These are phyloP conservation scores for Pyxicephalus adspersus DNA, from an alignment of 2,113 vertebrate species.

Conservation along the genomic window DNA sequence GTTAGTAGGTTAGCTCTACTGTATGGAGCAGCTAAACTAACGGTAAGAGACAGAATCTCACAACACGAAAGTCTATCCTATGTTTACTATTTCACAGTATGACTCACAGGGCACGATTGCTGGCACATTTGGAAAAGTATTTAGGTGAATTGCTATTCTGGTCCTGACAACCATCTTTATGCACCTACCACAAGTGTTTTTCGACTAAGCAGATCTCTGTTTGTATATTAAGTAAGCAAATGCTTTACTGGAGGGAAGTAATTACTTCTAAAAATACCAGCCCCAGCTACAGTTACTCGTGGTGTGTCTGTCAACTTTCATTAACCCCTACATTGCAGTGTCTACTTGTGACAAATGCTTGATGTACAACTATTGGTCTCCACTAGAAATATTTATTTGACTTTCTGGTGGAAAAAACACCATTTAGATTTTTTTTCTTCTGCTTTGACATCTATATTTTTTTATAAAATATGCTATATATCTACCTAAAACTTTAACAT, in stretches of 20 bases:
- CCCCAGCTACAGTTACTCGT: slow-evolving; percentile 62
- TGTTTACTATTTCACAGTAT: slow-evolving; percentile 41
- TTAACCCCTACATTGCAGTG: slow-evolving; percentile 48
- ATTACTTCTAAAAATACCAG: slow-evolving; percentile 66
- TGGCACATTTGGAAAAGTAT: slow-evolving; percentile 29
- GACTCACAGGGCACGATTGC: slow-evolving; percentile 22
- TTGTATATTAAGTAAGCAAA: slow-evolving; percentile 59
- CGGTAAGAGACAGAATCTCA: background rate
- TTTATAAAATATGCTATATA: no score
- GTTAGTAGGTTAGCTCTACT: no score
- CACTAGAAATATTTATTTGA: no score
- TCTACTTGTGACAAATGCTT: no score
- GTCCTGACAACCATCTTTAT: slow-evolving; percentile 35
- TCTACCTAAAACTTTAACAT: no score
- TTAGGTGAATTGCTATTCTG: slow-evolving; percentile 23
- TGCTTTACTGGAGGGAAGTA: slow-evolving; percentile 66
- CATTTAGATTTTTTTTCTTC: no score
- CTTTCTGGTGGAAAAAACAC: no score
- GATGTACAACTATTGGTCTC: no score
- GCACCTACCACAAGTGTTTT: slow-evolving; percentile 45
- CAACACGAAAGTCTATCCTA: slow-evolving; percentile 5
- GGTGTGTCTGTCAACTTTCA: slow-evolving; percentile 53
- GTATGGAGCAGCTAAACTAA: no score
- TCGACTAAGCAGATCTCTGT: slow-evolving; percentile 62
- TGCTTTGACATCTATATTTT: no score